Base-by-base conservation (phyloP, 2,888 invertebrate genomes). In the Lampropteryx suffumata region DNA sequence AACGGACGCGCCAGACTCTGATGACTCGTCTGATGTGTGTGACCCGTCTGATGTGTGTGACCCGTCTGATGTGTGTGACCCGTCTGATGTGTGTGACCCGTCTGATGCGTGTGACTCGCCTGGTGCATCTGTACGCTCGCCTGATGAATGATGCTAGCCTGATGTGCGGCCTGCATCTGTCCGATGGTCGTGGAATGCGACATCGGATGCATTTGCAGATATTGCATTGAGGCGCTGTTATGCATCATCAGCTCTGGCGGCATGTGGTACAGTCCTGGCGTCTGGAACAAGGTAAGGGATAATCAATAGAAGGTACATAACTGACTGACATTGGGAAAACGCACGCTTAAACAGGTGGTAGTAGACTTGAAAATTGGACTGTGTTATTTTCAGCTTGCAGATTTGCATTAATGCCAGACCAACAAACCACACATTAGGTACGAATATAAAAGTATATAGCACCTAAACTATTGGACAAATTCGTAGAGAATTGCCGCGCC, bases 231-330 rank as follows among this genome's bases (percentile, higher is more conserved):
- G 33, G 84, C 70, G 73, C 87, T 85, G 74, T 69, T 72, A 74
- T 87, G 88, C 67, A 87, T 67, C 84, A 85, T 61, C 73, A 88
- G 71, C 71, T 88, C 89, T 24, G 90, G 90, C 77, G 90, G 90
- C 89, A 87, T 88, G 77, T 86, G 85, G 79, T 89, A 89, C 69
- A 88, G 76, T 59, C 88, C 79, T 61, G 88, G 86, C 59, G 79
- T 81, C 87, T 89, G 82, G 13, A 51, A 62, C 49, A 53, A 48
- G 34, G 2, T 2, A n/a, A n/a, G n/a, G 8, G 28, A 12, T 3
- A 14, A 5, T 17, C 17, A 24, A 7, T 21, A 21, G 21, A 21
- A 5, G 5, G 21, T 3, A 21, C 21, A 7, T 7, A 24, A 24
- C 3, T 24, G 17, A 17, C n/a, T n/a, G n/a, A n/a, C n/a, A n/a